Percentiles rank a stretch among this genome's conserved stretches.
Evolutionary conservation across 2,113 vertebrate species (phyloP).

Genomic region (Sminthopsis crassicaudata): DNA sequence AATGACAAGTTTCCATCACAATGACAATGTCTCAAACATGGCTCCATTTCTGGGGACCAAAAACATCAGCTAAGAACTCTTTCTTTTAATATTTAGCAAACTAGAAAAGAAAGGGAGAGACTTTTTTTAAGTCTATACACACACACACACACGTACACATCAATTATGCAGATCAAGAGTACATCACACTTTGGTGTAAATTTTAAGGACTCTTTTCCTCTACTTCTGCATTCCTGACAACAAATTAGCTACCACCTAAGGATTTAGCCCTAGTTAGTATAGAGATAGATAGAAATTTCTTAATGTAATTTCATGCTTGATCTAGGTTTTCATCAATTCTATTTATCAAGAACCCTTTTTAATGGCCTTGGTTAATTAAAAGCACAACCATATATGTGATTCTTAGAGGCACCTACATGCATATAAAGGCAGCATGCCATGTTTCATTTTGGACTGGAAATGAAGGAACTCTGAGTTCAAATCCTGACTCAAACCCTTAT

Average conservation of each 20-base stretch:
- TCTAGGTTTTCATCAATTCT: conserved; percentile 41
- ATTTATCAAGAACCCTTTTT: conserved; percentile 45
- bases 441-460: not conserved
- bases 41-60: not conserved
- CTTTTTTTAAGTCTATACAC: not conserved
- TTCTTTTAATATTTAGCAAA: conserved; percentile 38
- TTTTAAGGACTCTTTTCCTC: conserved; percentile 22
- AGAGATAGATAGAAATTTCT: conserved; percentile 31
- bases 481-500: not conserved
- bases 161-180: not conserved
- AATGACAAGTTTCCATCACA: not conserved
- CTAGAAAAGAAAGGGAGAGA: not conserved
- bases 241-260: conserved; percentile 28
- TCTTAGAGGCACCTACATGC: not conserved
- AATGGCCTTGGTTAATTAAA: conserved; percentile 30
- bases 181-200: not conserved
- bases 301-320: conserved; percentile 54
- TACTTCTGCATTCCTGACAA: conserved; percentile 22
- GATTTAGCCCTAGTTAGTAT: conserved; percentile 40
- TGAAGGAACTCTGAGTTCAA: not conserved
- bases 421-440: not conserved
- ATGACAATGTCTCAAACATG: not conserved
- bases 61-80: not conserved
- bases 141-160: no score
- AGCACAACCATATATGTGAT: conserved; percentile 11